Base-by-base conservation (phyloP, 2,113 vertebrate genomes). In the Pteropus alecto region DNA sequence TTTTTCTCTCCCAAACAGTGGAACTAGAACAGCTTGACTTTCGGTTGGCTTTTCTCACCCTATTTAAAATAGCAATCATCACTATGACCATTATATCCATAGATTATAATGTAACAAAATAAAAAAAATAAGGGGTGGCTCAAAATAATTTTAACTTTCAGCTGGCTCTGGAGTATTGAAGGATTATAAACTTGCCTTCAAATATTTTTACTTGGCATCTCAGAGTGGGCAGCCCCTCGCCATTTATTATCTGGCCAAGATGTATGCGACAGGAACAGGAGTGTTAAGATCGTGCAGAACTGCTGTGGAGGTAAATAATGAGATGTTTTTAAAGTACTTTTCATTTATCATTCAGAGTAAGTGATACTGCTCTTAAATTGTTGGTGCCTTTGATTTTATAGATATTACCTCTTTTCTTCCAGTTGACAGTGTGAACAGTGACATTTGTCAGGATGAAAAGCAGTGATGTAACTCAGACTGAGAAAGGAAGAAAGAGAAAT, bases 121-220 rank as follows among this genome's bases (percentile, higher is more conserved):
- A 63, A 87, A 67, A 70, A 60, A 68, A 90, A 90, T 65, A 89
- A 84, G 35, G 21, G 10, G 15, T 97, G 5, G 18, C 77, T 96
- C 54, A 97, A 94, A 94, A 83, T 68, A 41, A 74, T 82, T 93
- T 97, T 96, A 48, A 92, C 96, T 98, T 98, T 93, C 97, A 98
- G 98, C 93, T 96, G 98, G 98, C 76, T 97, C 95, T 94, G 98
- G 98, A 96, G 97, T 98, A 28, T 97, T 90, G 95, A 98, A 96
- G 95, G 97, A 98, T 97, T 98, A 98, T 96, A 98, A 98, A 94
- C 95, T 98, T 84, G 98, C 98, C 87, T 98, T 98, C 97, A 98
- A 90, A 87, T 98, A 98, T 93, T 98, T 98, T 96, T 98, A 98
- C 95, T 93, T 98, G 97, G 98, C 98, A 70, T 98, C 98, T 96